Percentiles rank a stretch among this genome's conserved stretches.
Conservation (phyloP, 1,140 invertebrate genomes). For the Meloidogyne exigua region DNA sequence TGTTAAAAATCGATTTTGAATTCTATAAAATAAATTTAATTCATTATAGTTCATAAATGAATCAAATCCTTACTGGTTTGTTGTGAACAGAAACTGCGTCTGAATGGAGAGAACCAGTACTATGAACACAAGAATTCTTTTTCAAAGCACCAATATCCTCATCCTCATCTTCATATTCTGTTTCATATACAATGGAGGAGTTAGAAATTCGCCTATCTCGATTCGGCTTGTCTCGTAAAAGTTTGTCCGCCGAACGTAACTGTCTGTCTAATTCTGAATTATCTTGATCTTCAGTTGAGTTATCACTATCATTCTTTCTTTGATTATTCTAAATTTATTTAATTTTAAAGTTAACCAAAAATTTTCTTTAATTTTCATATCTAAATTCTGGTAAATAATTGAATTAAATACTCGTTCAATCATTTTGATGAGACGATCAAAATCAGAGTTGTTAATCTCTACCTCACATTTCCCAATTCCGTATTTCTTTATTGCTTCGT, state of each 20-base stretch:
- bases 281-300: not conserved
- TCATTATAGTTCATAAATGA: not conserved
- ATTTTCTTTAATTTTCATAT: not conserved
- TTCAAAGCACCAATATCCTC: not conserved
- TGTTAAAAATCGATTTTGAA: not conserved
- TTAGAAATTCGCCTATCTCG: not conserved
- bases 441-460: not conserved
- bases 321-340: not conserved
- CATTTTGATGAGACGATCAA: not conserved
- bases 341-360: not conserved
- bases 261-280: conserved; percentile 5
- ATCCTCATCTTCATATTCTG: not conserved
- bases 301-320: not conserved
- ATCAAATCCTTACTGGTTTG: not conserved
- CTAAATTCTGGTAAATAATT: not conserved
- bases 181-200: not conserved
- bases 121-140: not conserved
- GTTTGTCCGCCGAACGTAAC: not conserved
- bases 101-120: not conserved
- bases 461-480: not conserved
- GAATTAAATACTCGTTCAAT: not conserved
- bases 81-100: not conserved
- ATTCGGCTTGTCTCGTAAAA: not conserved
- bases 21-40: not conserved
- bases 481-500: conserved; percentile 15